Conservation (phyloP, 2,797 vertebrate genomes). For the Muscicapa striata region DNA sequence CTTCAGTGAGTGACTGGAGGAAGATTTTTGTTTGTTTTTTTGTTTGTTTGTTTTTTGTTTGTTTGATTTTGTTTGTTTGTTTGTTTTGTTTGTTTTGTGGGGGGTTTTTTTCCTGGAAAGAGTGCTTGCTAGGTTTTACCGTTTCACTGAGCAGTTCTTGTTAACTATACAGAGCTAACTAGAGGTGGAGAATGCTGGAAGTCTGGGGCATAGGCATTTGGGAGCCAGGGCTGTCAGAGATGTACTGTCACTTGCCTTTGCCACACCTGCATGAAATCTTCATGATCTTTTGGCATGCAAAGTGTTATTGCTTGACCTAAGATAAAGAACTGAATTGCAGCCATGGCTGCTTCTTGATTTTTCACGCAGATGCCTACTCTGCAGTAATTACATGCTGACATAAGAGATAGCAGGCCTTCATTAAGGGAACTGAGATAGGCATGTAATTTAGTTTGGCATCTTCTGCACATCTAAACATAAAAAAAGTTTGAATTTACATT, state of each 20-base stretch:
- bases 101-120: neutral
- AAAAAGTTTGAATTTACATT: neutral
- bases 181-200: neutral
- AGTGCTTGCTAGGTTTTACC: neutral
- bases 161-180: neutral
- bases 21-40: neutral
- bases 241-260: neutral
- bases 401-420: neutral
- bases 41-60: too few species aligned
- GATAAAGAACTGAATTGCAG: slow-evolving; percentile 3
- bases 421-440: neutral
- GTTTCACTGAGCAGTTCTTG: neutral
- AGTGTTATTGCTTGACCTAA: neutral
- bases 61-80: too few species aligned
- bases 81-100: too few species aligned
- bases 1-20: neutral
- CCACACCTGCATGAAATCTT: neutral
- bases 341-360: neutral
- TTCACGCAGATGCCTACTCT: neutral
- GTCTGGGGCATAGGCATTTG: neutral
- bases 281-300: neutral
- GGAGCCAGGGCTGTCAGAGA: neutral
- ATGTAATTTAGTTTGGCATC: neutral
- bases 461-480: neutral
- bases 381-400: neutral